Evolutionary conservation across 2,797 vertebrate species (phyloP), one percentile per base, ranked within the genome.

Genomic region (Emydoidea blandingii): DNA sequence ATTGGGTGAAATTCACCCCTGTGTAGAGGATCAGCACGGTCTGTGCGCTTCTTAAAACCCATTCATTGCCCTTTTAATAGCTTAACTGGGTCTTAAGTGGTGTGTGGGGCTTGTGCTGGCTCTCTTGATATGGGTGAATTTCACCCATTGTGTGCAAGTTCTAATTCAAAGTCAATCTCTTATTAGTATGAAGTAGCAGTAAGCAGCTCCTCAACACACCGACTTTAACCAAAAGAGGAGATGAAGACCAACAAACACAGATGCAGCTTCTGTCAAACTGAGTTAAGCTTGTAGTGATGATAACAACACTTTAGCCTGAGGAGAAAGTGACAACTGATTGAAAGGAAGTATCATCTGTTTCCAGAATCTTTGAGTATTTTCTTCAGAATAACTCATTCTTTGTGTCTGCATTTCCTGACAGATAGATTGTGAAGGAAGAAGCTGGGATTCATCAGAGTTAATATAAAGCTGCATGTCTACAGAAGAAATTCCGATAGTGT

Each of bases 341-440:
- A 96, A 94, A 83, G 57, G 52, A 97, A 41, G 85, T 87, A 93
- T 88, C 83, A 49, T 93, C 93, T 96, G 83, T 92, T 94, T 97
- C 93, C 87, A 14, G 31, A 95, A 96, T 93, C 91, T 90, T 18
- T 81, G 94, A 95, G 81, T 56, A 53, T 88, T 96, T 97, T 90
- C 88, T 92, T 91, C 86, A 76, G 87, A 95, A 97, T 97, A 94
- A 94, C 85, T 95, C 93, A 88, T 95, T 92, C 92, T 93, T 82
- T 96, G 83, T 68, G 47, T 93, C 96, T 98, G 90, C 89, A 96
- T 98, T 98, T 95, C 92, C 94, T 97, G 97, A 97, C 93, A 97
- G 95, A 90, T 72, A 97, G 89, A 94, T 94, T 94, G 95, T 85
- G 59, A 97, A 65, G 85, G 49, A 85, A 92, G 93, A 93, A 95